Conservation (phyloP, 2,113 vertebrate genomes). For the Halichoeres trimaculatus region DNA sequence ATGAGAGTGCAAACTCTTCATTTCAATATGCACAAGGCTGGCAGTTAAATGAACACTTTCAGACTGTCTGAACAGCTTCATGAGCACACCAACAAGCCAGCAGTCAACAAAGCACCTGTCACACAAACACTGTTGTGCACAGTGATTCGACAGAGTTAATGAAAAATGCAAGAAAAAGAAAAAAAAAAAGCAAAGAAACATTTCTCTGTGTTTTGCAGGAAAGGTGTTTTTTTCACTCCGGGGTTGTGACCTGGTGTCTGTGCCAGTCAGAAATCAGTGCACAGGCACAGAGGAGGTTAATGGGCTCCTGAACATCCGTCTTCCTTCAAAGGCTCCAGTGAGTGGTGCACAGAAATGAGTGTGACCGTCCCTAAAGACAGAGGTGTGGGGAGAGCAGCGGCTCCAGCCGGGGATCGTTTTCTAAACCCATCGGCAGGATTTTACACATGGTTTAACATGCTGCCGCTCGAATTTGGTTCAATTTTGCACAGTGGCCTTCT, state of each 20-base stretch:
- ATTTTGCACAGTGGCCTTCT: conserved; percentile 72
- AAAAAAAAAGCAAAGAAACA: neutral
- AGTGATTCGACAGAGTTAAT: conserved; percentile 1
- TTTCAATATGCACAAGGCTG: conserved; percentile 37
- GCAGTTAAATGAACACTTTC: conserved; percentile 55
- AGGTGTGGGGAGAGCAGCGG: conserved; percentile 40
- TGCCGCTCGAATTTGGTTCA: conserved; percentile 73
- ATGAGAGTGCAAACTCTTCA: conserved; percentile 14
- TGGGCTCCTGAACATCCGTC: conserved; percentile 64
- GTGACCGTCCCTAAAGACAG: conserved; percentile 74
- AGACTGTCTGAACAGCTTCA: conserved; percentile 51
- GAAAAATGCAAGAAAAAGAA: neutral
- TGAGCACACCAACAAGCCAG: conserved; percentile 34
- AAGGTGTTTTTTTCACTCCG: conserved; percentile 2
- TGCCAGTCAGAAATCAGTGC: conserved; percentile 45
- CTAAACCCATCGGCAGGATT: conserved; percentile 75
- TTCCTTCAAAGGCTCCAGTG: conserved; percentile 66
- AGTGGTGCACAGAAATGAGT: conserved; percentile 60
- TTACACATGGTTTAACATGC: conserved; percentile 84
- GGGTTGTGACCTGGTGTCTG: conserved; percentile 52
- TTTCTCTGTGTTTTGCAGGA: neutral
- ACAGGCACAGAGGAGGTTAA: conserved; percentile 61
- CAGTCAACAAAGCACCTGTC: conserved; percentile 43
- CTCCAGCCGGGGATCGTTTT: conserved; percentile 73
- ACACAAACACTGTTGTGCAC: conserved; percentile 25